Percentiles rank a stretch among this genome's conserved stretches.
Conservation (phyloP, 2,888 invertebrate species). For the Limnephilus lunatus region DNA sequence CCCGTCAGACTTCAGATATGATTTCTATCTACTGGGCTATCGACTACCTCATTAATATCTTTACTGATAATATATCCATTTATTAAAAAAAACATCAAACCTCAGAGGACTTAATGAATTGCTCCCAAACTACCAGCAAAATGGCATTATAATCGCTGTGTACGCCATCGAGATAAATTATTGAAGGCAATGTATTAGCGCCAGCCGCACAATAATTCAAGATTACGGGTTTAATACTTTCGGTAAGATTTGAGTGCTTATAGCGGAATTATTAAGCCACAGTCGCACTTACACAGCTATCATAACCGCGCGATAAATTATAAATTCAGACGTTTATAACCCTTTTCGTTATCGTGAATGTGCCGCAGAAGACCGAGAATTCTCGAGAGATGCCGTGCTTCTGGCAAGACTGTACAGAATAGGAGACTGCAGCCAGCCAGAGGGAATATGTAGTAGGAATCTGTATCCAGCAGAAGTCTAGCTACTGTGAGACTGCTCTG, state of each 20-base stretch:
- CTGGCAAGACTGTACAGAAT: neutral
- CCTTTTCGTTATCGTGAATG: constrained; percentile 65
- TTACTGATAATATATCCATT: neutral
- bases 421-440: neutral
- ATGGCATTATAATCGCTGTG: neutral
- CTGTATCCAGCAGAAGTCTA: no score
- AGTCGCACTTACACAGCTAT: constrained; percentile 57
- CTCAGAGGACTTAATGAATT: neutral
- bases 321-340: constrained; percentile 66
- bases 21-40: neutral
- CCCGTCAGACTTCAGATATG: neutral
- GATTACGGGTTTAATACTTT: constrained; percentile 60
- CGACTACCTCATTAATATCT: neutral
- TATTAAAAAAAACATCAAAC: neutral
- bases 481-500: neutral
- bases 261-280: constrained; percentile 64
- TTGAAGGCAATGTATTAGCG: constrained; percentile 51
- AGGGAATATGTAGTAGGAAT: neutral
- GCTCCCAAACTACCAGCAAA: neutral
- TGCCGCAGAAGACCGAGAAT: constrained; percentile 57
- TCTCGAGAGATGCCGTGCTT: constrained; percentile 40
- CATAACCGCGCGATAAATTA: constrained; percentile 65
- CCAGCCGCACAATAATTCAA: constrained; percentile 57
- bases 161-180: constrained; percentile 45
- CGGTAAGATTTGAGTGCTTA: constrained; percentile 64